Percentiles rank a stretch among this genome's conserved stretches.
phyloP scores from a whole-genome alignment of 2,797 vertebrate species.

The Vultur gryphus region DNA sequence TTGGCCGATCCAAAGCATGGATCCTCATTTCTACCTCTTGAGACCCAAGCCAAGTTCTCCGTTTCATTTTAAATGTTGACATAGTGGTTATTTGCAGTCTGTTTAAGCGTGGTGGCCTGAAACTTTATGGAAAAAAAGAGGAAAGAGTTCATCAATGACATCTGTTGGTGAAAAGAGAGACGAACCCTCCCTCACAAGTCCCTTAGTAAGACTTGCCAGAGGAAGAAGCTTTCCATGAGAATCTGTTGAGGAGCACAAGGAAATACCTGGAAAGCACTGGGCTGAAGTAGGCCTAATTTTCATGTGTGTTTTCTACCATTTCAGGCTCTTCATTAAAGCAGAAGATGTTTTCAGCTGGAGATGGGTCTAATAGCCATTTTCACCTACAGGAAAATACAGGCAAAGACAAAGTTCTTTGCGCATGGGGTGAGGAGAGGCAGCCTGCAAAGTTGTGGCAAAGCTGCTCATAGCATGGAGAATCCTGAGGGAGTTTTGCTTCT shows the following conservation, averaged over 20 bases:
- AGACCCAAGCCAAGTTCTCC: background rate
- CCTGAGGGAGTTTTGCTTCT: background rate
- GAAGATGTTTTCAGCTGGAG: background rate
- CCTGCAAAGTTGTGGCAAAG: background rate
- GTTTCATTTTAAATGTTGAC: background rate
- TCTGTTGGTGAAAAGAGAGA: background rate
- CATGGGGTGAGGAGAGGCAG: background rate
- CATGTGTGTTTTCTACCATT: background rate
- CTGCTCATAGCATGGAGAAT: fast-evolving
- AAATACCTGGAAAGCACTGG: background rate
- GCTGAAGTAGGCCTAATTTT: background rate
- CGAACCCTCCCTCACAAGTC: background rate
- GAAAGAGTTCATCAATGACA: background rate
- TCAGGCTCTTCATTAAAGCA: background rate
- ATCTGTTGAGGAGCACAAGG: background rate
- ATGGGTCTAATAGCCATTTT: background rate
- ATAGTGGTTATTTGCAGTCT: background rate
- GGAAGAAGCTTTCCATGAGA: background rate
- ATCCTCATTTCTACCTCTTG: background rate
- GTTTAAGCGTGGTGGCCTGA: background rate
- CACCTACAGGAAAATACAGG: background rate
- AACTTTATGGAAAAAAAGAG: background rate
- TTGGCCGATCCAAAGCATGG: background rate
- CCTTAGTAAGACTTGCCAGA: background rate
- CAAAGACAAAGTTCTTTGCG: background rate